Evolutionary conservation across 2,888 invertebrate species (phyloP).

Genomic region (Toxonevra muliebris): DNA sequence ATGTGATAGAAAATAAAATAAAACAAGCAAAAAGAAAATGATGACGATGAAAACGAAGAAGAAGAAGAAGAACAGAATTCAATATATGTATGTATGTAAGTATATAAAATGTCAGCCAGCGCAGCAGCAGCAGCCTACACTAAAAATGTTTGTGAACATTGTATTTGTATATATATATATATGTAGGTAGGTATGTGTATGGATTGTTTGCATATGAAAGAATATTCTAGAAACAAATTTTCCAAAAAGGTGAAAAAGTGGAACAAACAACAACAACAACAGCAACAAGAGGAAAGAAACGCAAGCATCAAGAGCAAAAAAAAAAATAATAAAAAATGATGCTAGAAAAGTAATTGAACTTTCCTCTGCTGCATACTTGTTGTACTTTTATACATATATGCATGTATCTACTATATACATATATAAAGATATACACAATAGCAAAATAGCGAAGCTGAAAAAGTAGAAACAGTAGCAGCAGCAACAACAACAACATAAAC

Average conservation of each 20-base stretch:
- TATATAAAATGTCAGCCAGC: no score
- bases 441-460: not conserved
- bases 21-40: no score
- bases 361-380: constrained; percentile 5
- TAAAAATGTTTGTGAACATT: no score
- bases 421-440: constrained; percentile 4
- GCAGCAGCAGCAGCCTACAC: no score
- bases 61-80: no score
- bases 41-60: no score
- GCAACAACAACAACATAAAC: no score
- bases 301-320: not conserved
- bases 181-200: not conserved
- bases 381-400: not conserved
- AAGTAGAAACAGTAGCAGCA: constrained; percentile 1
- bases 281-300: not conserved
- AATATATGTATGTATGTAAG: no score
- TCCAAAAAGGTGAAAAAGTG: constrained; percentile 6
- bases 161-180: not conserved
- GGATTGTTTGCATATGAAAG: not conserved
- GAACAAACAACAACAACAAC: constrained; percentile 1
- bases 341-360: constrained; percentile 32
- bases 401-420: not conserved
- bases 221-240: constrained; percentile 6
- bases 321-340: constrained; percentile 2
- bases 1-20: no score